These are phyloP conservation scores for Elephantulus edwardii DNA, from an alignment of 2,113 vertebrate genomes.

Conservation along the genomic window DNA sequence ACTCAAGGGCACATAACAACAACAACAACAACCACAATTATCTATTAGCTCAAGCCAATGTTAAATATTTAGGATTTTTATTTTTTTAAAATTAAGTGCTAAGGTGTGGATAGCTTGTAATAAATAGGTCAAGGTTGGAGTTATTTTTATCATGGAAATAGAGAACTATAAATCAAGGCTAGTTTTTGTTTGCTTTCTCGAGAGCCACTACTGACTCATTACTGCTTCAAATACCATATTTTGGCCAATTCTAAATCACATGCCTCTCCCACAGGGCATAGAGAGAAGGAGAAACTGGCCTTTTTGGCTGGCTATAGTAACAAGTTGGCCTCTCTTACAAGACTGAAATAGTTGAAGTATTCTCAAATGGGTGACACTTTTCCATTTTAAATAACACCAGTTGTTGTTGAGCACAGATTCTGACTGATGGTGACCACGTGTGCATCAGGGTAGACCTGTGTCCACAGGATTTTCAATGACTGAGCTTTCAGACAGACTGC, in stretches of 20 bases:
- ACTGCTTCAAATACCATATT: background rate
- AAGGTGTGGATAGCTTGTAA: background rate
- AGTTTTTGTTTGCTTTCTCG: background rate
- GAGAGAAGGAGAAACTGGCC: background rate
- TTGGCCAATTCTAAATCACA: background rate
- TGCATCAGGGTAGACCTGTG: background rate
- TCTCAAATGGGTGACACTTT: background rate
- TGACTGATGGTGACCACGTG: background rate
- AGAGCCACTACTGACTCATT: background rate
- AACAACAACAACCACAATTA: no score
- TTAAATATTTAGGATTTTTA: background rate
- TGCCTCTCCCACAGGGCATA: background rate
- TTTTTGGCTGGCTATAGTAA: background rate
- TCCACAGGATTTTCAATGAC: background rate
- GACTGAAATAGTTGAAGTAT: background rate
- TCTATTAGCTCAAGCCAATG: background rate
- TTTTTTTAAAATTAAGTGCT: background rate
- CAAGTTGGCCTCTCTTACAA: background rate
- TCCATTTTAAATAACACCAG: background rate
- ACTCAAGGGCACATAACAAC: no score
- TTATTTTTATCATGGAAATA: background rate
- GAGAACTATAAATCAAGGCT: background rate
- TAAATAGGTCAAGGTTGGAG: background rate
- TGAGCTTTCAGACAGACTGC: background rate
- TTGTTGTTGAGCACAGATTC: background rate